These are phyloP conservation scores for Ectobius pallidus DNA, from an alignment of 2,888 invertebrate genomes.

Conservation along the genomic window DNA sequence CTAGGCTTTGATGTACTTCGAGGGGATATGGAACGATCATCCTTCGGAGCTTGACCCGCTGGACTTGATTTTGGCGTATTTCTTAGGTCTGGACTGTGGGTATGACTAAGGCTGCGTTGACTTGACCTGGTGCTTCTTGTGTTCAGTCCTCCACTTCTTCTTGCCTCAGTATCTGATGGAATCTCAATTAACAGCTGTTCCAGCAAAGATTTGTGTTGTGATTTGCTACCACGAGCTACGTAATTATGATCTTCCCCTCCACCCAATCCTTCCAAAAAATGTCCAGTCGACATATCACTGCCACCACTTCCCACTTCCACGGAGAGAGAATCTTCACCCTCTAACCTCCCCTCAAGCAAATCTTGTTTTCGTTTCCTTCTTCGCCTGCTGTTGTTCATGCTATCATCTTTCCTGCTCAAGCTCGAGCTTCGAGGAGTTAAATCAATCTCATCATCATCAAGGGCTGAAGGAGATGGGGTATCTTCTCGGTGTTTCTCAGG, in stretches of 20 bases:
- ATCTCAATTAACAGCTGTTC: slow-evolving; percentile 87
- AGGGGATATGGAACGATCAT: slow-evolving; percentile 35
- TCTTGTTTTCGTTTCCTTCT: slow-evolving; percentile 49
- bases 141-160: slow-evolving; percentile 47
- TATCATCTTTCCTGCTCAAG: slow-evolving; percentile 33
- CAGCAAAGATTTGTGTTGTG: slow-evolving; percentile 60
- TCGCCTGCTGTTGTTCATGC: slow-evolving; percentile 48
- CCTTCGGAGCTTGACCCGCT: slow-evolving; percentile 18
- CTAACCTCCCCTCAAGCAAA: slow-evolving; percentile 22
- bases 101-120: slow-evolving; percentile 17
- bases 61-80: slow-evolving; percentile 28
- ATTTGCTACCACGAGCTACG: slow-evolving; percentile 43
- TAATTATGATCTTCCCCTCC: slow-evolving; percentile 44
- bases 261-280: slow-evolving; percentile 33
- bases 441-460: slow-evolving; percentile 43
- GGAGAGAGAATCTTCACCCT: slow-evolving; percentile 28
- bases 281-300: slow-evolving; percentile 27
- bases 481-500: slow-evolving; percentile 66
- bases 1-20: slow-evolving; percentile 43
- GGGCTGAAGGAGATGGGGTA: slow-evolving; percentile 51
- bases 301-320: slow-evolving; percentile 15
- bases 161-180: slow-evolving; percentile 62
- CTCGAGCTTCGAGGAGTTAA: slow-evolving; percentile 18
- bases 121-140: slow-evolving; percentile 52
- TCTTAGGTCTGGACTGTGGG: slow-evolving; percentile 30